Conservation (phyloP, 2,888 invertebrate genomes). For the Himalopsyche kuldschensis region DNA sequence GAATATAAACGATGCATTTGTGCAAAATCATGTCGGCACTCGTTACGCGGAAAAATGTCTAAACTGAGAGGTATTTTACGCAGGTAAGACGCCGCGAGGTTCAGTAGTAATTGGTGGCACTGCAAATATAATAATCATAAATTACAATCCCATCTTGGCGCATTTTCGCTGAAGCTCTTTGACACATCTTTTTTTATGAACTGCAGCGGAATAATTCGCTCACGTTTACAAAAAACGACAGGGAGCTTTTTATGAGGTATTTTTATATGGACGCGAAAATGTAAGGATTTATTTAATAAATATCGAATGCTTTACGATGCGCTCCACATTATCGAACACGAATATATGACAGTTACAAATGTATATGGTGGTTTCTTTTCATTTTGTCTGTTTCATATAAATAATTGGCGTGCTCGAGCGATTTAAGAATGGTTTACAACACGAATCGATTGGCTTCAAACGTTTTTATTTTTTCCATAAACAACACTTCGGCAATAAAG, state of each 20-base stretch:
- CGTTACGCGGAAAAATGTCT: not conserved
- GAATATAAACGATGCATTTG: not conserved
- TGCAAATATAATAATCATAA: slow-evolving; percentile 37
- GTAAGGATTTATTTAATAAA: not conserved
- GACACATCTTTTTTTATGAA: not conserved
- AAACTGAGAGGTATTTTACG: not conserved
- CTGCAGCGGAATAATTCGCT: not conserved
- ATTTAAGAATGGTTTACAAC: too few species aligned
- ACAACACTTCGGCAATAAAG: too few species aligned
- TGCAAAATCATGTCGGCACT: not conserved
- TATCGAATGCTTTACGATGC: not conserved
- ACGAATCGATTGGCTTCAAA: too few species aligned
- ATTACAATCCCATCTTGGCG: slow-evolving; percentile 8
- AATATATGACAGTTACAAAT: not conserved
- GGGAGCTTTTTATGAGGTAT: not conserved
- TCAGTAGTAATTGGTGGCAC: slow-evolving; percentile 27
- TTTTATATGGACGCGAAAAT: not conserved
- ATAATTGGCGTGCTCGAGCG: not conserved
- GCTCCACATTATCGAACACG: not conserved
- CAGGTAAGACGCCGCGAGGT: not conserved
- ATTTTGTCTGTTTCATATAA: not conserved
- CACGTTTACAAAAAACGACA: not conserved
- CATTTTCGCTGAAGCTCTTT: not conserved
- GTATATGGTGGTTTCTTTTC: not conserved
- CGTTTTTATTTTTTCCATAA: too few species aligned